A percentile compares a stretch with the other conserved stretches of the same genome.
phyloP scores from a whole-genome alignment of 2,797 vertebrate species.

The Pseudochirops corinnae region DNA sequence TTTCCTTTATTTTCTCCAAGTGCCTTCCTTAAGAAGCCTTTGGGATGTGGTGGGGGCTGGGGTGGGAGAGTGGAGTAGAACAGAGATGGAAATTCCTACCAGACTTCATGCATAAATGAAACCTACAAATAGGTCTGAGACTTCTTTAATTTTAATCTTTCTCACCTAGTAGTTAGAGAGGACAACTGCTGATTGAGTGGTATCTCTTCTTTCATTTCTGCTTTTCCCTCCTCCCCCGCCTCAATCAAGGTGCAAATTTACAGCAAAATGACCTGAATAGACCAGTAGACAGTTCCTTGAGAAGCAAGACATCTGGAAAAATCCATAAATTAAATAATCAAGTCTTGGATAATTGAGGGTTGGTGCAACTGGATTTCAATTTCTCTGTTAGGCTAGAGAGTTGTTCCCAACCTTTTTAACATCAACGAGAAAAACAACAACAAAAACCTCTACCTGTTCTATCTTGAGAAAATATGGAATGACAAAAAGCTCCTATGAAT shows the following conservation, averaged over 20 bases:
- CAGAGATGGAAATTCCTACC: constrained; percentile 42
- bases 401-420: not conserved
- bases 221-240: constrained; percentile 25
- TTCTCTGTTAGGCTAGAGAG: not conserved
- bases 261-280: constrained; percentile 53
- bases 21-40: constrained; percentile 58
- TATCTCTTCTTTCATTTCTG: constrained; percentile 41
- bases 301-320: constrained; percentile 42
- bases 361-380: not conserved
- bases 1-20: not conserved
- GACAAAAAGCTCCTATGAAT: not conserved
- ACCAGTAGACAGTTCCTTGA: constrained; percentile 57
- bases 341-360: not conserved
- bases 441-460: not conserved
- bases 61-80: constrained; percentile 6
- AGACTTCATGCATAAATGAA: constrained; percentile 66
- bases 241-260: constrained; percentile 63
- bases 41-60: constrained; percentile 38
- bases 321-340: constrained; percentile 51
- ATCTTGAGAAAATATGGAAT: not conserved
- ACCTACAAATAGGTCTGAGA: constrained; percentile 46
- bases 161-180: constrained; percentile 13
- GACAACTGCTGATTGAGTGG: constrained; percentile 48
- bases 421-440: not conserved
- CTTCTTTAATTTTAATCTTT: constrained; percentile 42